Base-by-base conservation (phyloP, 2,888 invertebrate species). In the Pomacea canaliculata region DNA sequence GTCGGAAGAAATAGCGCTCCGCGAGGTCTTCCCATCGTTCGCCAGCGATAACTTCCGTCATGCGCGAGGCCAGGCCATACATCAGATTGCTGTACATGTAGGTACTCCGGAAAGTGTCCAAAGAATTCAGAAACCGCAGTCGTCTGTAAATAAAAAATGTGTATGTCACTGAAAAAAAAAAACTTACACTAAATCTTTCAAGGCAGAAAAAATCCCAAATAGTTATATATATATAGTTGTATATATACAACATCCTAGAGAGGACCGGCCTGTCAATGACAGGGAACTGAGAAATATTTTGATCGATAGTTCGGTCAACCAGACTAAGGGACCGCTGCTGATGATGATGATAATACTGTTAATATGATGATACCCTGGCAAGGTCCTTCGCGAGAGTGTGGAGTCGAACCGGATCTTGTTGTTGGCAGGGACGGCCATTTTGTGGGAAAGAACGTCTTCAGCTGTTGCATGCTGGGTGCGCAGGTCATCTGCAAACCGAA, bases 31-130 rank as follows among this genome's bases (percentile, higher is more conserved):
- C 89, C 89, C 89, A 90, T 7, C 82, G 80, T 23, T 80, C 75
- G 7, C 79, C 79, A 3, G 84, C 86, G 7, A 88, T 49, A 10
- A 80, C 63, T 79, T 90, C 89, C 9, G 86, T 81, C 49, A 89
- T 79, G 70, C 83, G 79, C 9, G 88, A 84, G 37, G 85, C 79
- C 56, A 90, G 73, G 1, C 89, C 89, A 76, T 88, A 89, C 86
- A 90, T 85, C 9, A 89, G 75, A 78, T 89, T 89, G 72, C 84
- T 90, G 82, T 89, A 89, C 71, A 83, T 80, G 76, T 82, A 87
- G 51, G 86, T 87, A 7, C 80, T 83, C 12, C 89, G 83, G 78
- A 89, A 89, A 9, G 82, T 81, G 9, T 82, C 80, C 19, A 69
- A 77, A 1, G 80, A 59, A 23, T 71, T 68, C n/a, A 86, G 76